Base-by-base conservation (phyloP, 2,888 invertebrate species). In the Cataglyphis albicans region DNA sequence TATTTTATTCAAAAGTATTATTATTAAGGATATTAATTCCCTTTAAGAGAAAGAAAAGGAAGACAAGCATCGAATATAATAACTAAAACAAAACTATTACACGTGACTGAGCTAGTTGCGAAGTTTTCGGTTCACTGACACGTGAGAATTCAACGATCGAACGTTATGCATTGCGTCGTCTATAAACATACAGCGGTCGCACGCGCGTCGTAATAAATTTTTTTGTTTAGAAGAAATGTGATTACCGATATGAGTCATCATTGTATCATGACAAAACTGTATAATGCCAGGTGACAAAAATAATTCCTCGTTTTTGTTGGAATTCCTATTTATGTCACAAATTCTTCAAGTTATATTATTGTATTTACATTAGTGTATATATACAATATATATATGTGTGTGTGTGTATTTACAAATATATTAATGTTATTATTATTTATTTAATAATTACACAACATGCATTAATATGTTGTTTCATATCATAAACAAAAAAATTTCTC, bases 71-170 rank as follows among this genome's bases (percentile, higher is more conserved):
- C 25, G 44, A 80, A 61, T 18, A 61, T 18, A 48, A 44, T 5
- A 80, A 80, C 73, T 80, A 44, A 44, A 59, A 73, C 78, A 80
- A 59, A 59, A 72, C 32, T 61, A 48, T 72, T 44, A 44, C 18
- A 44, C 52, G 44, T 41, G 57, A 21, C 44, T 59, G 74, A 80
- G 59, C 48, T 59, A 59, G 65, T 61, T 59, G 70, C 70, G 15
- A 35, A 25, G 78, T 48, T 81, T 82, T 74, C 84, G 74, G 86
- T 83, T 84, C 83, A 86, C 65, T 78, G 82, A 81, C 84, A 84
- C 84, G 74, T 85, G 84, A 74, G 78, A 85, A 87, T 86, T 84
- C 81, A 80, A 83, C 67, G 83, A 82, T 82, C 74, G 63, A 44
- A 44, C 38, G 35, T 57, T 82, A 74, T 32, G 35, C 52, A 59